Conservation (phyloP, 2,113 vertebrate genomes). For the Colaptes auratus region DNA sequence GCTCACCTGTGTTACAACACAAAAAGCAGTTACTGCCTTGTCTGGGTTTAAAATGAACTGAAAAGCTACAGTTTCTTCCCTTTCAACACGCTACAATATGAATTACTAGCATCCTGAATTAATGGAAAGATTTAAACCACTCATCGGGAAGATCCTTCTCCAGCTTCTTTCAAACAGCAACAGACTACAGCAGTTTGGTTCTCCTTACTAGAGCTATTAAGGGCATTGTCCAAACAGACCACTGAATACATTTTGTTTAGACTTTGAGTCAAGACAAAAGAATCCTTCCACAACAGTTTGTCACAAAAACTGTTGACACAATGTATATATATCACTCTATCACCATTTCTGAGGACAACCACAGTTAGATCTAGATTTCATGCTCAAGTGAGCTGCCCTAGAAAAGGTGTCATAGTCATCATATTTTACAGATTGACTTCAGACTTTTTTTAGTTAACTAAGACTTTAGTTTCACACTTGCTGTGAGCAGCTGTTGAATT, state of each 20-base stretch:
- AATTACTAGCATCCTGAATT: background rate
- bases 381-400: background rate
- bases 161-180: background rate
- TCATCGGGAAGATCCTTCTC: background rate
- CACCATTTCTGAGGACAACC: background rate
- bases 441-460: background rate
- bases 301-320: background rate
- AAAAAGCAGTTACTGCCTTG: background rate
- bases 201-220: background rate
- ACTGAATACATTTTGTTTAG: background rate
- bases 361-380: background rate
- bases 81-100: background rate
- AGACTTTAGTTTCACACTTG: background rate
- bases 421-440: background rate
- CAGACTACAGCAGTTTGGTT: background rate
- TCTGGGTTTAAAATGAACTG: background rate
- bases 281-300: background rate
- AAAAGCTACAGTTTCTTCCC: background rate
- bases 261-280: background rate
- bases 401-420: background rate
- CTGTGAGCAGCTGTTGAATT: background rate
- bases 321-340: background rate
- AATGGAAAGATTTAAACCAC: background rate
- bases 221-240: background rate
- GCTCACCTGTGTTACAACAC: conserved; percentile 81